Percentiles rank a stretch among this genome's conserved stretches.
phyloP scores from a whole-genome alignment of 2,113 vertebrate species.

The Cygnus buccinator region DNA sequence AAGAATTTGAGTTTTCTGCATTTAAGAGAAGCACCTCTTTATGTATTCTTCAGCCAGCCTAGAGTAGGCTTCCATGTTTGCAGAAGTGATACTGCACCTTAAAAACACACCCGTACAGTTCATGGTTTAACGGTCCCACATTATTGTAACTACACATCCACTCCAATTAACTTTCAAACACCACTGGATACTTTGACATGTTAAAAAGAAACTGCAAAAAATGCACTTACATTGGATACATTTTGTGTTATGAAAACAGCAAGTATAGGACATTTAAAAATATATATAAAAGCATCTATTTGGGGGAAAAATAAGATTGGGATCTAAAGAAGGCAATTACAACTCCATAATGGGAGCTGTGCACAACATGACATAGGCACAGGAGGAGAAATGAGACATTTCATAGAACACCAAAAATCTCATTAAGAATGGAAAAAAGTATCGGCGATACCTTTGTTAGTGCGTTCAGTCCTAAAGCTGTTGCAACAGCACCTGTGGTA shows the following conservation, averaged over 20 bases:
- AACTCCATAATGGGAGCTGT: background rate
- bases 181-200: background rate
- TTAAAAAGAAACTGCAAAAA: background rate
- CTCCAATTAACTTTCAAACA: background rate
- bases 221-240: background rate
- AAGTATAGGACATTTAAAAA: background rate
- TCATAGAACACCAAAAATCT: background rate
- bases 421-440: background rate
- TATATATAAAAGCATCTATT: background rate
- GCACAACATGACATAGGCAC: background rate
- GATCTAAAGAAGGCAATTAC: background rate
- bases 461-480: slow-evolving; percentile 95
- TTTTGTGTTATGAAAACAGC: background rate
- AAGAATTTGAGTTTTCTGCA: background rate
- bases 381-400: background rate
- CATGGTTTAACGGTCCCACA: background rate
- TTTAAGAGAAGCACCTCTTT: background rate
- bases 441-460: slow-evolving; percentile 89
- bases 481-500: slow-evolving; percentile 93
- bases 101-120: background rate
- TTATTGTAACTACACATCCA: background rate
- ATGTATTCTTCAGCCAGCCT: background rate
- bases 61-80: fast-evolving
- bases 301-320: background rate
- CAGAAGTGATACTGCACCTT: background rate